A percentile compares a stretch with the other conserved stretches of the same genome.
phyloP scores from a whole-genome alignment of 2,888 invertebrate species.

The Caenorhabditis sp. region DNA sequence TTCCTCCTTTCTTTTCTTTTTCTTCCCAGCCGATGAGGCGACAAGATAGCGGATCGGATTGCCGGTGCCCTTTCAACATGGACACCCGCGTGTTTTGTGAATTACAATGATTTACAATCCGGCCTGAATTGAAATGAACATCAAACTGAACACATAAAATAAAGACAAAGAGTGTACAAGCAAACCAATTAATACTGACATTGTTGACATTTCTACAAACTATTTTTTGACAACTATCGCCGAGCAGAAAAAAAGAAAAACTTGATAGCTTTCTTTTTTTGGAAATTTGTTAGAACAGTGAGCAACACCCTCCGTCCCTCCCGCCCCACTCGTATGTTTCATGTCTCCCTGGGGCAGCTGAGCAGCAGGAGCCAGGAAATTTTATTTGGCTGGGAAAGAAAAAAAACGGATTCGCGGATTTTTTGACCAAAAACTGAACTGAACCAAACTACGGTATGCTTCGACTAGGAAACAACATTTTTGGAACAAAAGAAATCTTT shows the following conservation, averaged over 20 bases:
- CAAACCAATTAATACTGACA: too few species aligned
- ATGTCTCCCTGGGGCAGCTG: constrained; percentile 21
- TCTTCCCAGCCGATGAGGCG: constrained; percentile 31
- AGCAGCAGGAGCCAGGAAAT: constrained; percentile 3
- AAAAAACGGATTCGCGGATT: background rate
- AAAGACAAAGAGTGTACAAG: too few species aligned
- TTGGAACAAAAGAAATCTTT: constrained; percentile 33
- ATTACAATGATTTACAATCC: constrained; percentile 47
- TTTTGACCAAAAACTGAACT: constrained; percentile 3
- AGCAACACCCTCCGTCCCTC: background rate
- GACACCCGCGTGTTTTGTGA: constrained; percentile 44
- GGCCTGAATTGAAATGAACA: constrained; percentile 15
- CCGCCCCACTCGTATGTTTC: constrained; percentile 6
- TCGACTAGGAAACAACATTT: constrained; percentile 7
- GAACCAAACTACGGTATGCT: background rate
- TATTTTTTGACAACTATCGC: too few species aligned
- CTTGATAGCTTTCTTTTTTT: constrained; percentile 14
- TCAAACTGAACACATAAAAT: background rate
- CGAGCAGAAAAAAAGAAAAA: background rate
- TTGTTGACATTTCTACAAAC: too few species aligned
- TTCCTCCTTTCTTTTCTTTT: constrained; percentile 7
- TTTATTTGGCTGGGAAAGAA: constrained; percentile 45
- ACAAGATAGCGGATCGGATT: constrained; percentile 38
- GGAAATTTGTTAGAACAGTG: background rate
- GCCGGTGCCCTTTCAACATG: constrained; percentile 56